Conservation (phyloP, 2,888 invertebrate genomes). For the Latrodectus hesperus region DNA sequence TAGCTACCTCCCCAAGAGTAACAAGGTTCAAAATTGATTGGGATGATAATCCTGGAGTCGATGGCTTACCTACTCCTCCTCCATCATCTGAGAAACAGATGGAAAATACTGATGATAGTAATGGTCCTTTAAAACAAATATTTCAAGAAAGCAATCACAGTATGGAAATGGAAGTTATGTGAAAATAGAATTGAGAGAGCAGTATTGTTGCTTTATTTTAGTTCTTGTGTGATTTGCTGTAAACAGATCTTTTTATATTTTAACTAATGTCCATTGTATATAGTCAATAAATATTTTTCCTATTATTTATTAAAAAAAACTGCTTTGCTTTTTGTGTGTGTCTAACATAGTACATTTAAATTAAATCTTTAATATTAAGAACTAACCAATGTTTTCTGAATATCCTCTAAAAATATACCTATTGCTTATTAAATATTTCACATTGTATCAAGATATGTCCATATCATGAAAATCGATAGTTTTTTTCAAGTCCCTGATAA, state of each 20-base stretch:
- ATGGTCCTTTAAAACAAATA: constrained; percentile 63
- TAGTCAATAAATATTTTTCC: constrained; percentile 37
- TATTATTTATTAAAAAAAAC: constrained; percentile 5
- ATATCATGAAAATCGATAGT: too few species aligned
- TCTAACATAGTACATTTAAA: neutral
- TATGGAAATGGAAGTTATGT: constrained; percentile 65
- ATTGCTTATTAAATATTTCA: too few species aligned
- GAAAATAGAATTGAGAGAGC: constrained; percentile 7
- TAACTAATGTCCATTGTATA: constrained; percentile 23
- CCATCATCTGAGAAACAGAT: constrained; percentile 35
- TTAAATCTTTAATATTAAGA: neutral
- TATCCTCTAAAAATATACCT: too few species aligned
- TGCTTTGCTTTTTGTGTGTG: neutral
- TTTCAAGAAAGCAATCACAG: constrained; percentile 67
- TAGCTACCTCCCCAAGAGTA: constrained; percentile 93
- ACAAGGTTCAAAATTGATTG: constrained; percentile 98
- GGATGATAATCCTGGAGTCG: constrained; percentile 78
- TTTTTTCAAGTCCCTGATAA: too few species aligned
- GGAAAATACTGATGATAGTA: constrained; percentile 57
- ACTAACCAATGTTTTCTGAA: neutral
- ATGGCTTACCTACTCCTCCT: constrained; percentile 29
- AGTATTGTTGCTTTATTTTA: constrained; percentile 12
- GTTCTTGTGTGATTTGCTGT: constrained; percentile 2
- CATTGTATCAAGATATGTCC: too few species aligned
- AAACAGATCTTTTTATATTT: constrained; percentile 20